Percentiles rank a stretch among this genome's conserved stretches.
Evolutionary conservation across 2,797 vertebrate species (phyloP).

Genomic region (Vipera ursinii): DNA sequence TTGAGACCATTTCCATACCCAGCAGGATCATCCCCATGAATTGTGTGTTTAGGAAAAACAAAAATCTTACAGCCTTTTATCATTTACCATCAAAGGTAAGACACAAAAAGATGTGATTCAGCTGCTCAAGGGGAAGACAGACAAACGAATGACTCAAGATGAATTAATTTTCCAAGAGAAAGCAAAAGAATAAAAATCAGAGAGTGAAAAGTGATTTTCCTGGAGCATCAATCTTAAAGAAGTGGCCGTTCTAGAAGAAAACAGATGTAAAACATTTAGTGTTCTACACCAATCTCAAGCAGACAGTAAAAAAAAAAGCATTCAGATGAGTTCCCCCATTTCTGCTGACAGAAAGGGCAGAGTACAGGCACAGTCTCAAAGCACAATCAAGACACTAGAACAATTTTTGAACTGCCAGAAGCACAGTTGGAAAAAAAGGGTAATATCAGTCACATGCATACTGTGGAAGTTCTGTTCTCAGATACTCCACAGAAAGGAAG

Average conservation of each 20-base stretch:
- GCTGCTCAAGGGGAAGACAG: neutral
- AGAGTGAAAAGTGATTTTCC: neutral
- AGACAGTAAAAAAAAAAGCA: neutral
- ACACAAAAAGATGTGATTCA: neutral
- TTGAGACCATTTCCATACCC: neutral
- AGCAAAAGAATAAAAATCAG: neutral
- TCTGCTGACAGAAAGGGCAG: neutral
- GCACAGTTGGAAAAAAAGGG: slow-evolving; percentile 8
- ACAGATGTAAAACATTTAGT: neutral
- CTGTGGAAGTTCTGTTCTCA: slow-evolving; percentile 13
- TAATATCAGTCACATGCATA: neutral
- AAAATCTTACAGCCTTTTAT: neutral
- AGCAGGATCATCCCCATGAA: neutral
- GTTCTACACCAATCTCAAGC: neutral
- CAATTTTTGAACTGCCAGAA: neutral
- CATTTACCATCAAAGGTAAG: neutral
- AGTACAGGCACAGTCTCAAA: neutral
- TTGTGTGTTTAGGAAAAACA: neutral
- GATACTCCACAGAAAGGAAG: slow-evolving; percentile 27
- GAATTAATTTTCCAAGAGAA: neutral
- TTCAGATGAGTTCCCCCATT: neutral
- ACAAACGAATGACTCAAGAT: neutral
- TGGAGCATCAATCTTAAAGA: slow-evolving; percentile 2
- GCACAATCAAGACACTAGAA: neutral
- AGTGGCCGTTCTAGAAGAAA: neutral